These are phyloP conservation scores for Cotesia congregata DNA, from an alignment of 2,888 invertebrate species.

Conservation along the genomic window DNA sequence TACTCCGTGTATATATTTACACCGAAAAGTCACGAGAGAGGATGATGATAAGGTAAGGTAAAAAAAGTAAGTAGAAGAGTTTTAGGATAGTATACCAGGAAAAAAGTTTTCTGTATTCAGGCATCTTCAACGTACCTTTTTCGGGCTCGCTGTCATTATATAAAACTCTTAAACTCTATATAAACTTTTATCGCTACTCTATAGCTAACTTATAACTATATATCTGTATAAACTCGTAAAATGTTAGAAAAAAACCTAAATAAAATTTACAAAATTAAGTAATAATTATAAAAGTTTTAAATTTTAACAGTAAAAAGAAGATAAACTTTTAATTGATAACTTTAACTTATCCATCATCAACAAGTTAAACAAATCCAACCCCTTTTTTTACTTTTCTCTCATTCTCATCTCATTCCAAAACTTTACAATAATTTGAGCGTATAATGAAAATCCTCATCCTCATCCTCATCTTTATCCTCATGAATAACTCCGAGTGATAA, in stretches of 20 bases:
- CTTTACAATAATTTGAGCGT: neutral
- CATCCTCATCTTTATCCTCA: neutral
- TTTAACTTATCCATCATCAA: slow-evolving; percentile 16
- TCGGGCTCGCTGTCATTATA: neutral
- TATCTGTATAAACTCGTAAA: neutral
- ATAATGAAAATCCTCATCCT: slow-evolving; percentile 3
- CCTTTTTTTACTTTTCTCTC: neutral
- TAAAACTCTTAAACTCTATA: slow-evolving; percentile 12
- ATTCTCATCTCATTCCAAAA: neutral
- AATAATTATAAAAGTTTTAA: slow-evolving; percentile 4
- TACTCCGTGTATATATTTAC: slow-evolving; percentile 11
- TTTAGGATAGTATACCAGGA: neutral
- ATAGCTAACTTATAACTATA: neutral
- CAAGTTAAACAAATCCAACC: slow-evolving; percentile 10
- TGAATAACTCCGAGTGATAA: slow-evolving; percentile 2
- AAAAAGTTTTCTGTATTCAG: neutral
- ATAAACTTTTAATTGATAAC: slow-evolving; percentile 13
- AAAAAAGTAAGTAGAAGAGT: slow-evolving; percentile 13
- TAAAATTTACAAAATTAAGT: slow-evolving; percentile 4
- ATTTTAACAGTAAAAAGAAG: neutral
- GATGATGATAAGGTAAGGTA: neutral
- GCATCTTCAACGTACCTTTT: slow-evolving; percentile 1
- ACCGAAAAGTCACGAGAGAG: neutral
- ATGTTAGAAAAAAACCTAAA: neutral
- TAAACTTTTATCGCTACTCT: neutral